phyloP scores from a whole-genome alignment of 2,888 invertebrate species.

The Amiota communis region DNA sequence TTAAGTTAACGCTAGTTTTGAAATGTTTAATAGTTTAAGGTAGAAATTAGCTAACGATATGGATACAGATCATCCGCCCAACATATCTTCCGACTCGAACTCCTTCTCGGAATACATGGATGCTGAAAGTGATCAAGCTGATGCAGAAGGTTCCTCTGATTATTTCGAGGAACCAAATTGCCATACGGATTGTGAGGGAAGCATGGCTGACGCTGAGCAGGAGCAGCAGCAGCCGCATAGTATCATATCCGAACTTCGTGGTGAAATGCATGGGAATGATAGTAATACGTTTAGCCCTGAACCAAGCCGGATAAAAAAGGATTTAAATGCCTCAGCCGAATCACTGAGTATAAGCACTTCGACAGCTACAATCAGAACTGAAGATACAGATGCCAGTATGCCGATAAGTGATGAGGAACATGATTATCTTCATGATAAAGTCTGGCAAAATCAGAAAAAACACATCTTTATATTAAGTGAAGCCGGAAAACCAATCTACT shows the following conservation, averaged over 20 bases:
- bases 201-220: slow-evolving; percentile 50
- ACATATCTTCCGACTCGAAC: slow-evolving; percentile 51
- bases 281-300: slow-evolving; percentile 48
- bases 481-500: slow-evolving; percentile 97
- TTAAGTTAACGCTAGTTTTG: slow-evolving; percentile 30
- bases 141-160: slow-evolving; percentile 49
- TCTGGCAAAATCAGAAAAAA: slow-evolving; percentile 87
- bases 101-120: slow-evolving; percentile 65
- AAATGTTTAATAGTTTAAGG: slow-evolving; percentile 28
- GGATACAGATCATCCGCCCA: slow-evolving; percentile 59
- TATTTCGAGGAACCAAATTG: slow-evolving; percentile 58
- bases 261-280: slow-evolving; percentile 44
- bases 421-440: slow-evolving; percentile 78
- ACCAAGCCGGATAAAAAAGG: slow-evolving; percentile 45
- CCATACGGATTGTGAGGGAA: slow-evolving; percentile 55
- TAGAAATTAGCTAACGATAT: slow-evolving; percentile 39
- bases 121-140: slow-evolving; percentile 59
- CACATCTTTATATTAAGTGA: slow-evolving; percentile 96
- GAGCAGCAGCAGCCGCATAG: slow-evolving; percentile 57
- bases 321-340: slow-evolving; percentile 63
- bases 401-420: slow-evolving; percentile 72
- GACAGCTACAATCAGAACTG: slow-evolving; percentile 46
- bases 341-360: slow-evolving; percentile 59
- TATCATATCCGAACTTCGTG: slow-evolving; percentile 67
- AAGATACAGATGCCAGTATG: slow-evolving; percentile 47